Conservation (phyloP, 2,113 vertebrate species). For the Atractosteus spatula region DNA sequence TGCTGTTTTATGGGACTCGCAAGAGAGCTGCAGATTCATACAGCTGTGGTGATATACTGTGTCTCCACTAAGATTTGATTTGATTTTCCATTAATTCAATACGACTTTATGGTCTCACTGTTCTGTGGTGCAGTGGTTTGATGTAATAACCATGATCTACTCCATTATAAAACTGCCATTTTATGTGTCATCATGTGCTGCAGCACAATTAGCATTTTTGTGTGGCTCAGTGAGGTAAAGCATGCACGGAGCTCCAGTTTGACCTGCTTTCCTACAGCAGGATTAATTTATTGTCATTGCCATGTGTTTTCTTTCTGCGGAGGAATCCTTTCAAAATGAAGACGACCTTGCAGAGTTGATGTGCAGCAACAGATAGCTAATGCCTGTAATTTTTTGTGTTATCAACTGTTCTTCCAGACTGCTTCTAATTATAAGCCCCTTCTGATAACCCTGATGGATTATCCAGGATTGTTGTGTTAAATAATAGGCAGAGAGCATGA, state of each 20-base stretch:
- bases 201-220: not conserved
- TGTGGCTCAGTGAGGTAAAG: not conserved
- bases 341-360: not conserved
- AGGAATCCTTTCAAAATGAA: conserved; percentile 4
- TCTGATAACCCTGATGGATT: conserved; percentile 9
- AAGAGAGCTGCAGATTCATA: not conserved
- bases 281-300: not conserved
- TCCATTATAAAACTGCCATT: not conserved
- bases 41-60: not conserved
- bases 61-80: not conserved
- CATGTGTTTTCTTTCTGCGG: not conserved
- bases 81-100: not conserved
- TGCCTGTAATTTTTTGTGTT: not conserved
- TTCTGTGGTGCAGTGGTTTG: not conserved
- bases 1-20: not conserved
- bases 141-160: not conserved
- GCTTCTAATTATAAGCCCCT: conserved; percentile 16
- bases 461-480: conserved; percentile 13
- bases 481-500: not conserved
- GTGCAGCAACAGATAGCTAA: not conserved
- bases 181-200: not conserved
- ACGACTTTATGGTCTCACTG: not conserved
- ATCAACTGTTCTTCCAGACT: conserved; percentile 15
- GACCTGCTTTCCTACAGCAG: not conserved
- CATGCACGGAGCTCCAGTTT: not conserved